Conservation (phyloP, 2,888 invertebrate species). For the Synergus gifuensis region DNA sequence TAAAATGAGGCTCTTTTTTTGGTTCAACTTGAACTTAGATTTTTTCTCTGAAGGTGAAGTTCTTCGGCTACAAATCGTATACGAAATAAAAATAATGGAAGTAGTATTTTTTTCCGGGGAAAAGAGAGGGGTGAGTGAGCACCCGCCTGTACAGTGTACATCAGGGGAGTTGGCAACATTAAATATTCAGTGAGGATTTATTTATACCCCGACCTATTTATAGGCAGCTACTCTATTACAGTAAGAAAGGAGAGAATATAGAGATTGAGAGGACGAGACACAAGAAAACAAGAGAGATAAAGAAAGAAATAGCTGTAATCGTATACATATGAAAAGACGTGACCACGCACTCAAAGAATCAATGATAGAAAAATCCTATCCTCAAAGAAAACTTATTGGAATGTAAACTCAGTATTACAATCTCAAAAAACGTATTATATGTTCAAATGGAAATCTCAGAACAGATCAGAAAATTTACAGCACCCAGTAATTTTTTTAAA, state of each 20-base stretch:
- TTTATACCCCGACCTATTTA: slow-evolving; percentile 69
- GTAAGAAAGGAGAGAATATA: slow-evolving; percentile 52
- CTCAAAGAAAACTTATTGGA: not conserved
- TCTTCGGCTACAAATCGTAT: not conserved
- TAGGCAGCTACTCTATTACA: slow-evolving; percentile 58
- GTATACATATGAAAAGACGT: not conserved
- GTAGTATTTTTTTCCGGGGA: not conserved
- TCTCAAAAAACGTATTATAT: not conserved
- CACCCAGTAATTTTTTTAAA: too few species aligned
- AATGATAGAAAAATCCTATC: not conserved
- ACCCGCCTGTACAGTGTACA: slow-evolving; percentile 42
- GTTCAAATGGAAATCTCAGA: not conserved
- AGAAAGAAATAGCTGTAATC: not conserved
- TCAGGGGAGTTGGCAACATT: slow-evolving; percentile 67
- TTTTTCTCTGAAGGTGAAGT: not conserved
- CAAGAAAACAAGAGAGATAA: not conserved
- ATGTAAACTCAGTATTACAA: not conserved
- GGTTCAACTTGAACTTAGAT: not conserved
- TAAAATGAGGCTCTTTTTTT: not conserved
- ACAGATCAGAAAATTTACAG: not conserved
- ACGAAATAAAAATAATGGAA: slow-evolving; percentile 20
- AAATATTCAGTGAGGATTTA: slow-evolving; percentile 68
- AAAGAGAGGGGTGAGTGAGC: slow-evolving; percentile 36
- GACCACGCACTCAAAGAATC: not conserved
- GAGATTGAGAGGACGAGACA: slow-evolving; percentile 24